phyloP scores from a whole-genome alignment of 1,140 invertebrate genomes.

The Holcopasites calliopsidis region DNA sequence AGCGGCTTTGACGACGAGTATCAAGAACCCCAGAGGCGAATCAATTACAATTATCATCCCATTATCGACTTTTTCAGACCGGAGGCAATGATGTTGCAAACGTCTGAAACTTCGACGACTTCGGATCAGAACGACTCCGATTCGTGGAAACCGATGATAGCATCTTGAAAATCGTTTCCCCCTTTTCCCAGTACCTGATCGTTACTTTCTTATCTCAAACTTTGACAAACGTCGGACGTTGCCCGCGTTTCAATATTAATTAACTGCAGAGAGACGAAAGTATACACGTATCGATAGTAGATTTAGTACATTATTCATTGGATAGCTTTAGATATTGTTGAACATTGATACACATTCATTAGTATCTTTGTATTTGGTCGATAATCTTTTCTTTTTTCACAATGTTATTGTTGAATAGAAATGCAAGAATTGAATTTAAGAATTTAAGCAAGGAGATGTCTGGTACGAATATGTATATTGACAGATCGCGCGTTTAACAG shows the following conservation, averaged over 20 bases:
- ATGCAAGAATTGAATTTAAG: no score
- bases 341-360: background rate
- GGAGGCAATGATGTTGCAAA: slow-evolving; percentile 76
- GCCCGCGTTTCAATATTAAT: background rate
- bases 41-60: slow-evolving; percentile 92
- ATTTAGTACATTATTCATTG: background rate
- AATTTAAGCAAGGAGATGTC: no score
- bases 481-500: no score
- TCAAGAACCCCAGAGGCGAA: slow-evolving; percentile 78
- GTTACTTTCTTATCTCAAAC: slow-evolving; percentile 48
- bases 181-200: slow-evolving; percentile 71
- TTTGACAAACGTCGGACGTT: no score
- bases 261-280: background rate
- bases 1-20: slow-evolving; percentile 74
- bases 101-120: slow-evolving; percentile 50
- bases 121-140: slow-evolving; percentile 53
- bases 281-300: background rate
- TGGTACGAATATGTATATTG: no score
- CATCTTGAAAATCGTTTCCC: slow-evolving; percentile 57
- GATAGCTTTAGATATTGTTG: background rate
- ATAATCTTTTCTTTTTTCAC: no score
- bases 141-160: slow-evolving; percentile 77
- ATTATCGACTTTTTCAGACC: slow-evolving; percentile 90
- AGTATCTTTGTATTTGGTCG: background rate
- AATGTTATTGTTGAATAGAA: no score